phyloP scores from a whole-genome alignment of 1,140 invertebrate genomes.

The Bombus confusus region DNA sequence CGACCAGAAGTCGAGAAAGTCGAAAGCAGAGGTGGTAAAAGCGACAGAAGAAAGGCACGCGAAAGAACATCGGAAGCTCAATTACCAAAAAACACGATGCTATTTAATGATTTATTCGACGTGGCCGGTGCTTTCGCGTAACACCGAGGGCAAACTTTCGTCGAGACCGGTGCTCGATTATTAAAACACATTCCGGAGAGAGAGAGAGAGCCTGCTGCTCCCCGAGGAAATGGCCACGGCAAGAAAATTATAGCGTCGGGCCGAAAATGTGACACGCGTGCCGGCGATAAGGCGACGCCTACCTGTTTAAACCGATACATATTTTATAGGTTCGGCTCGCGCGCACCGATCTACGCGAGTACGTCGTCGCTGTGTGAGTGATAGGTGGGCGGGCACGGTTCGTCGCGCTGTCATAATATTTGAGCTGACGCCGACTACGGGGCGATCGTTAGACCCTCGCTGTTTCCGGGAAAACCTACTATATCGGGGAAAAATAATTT shows the following conservation, averaged over 20 bases:
- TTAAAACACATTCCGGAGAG: conserved; percentile 17
- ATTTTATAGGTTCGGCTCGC: conserved; percentile 64
- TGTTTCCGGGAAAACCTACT: background rate
- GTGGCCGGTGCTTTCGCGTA: background rate
- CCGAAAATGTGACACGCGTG: conserved; percentile 62
- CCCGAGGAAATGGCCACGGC: background rate
- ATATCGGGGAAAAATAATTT: no score
- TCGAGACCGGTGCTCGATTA: conserved; percentile 18
- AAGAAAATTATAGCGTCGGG: conserved; percentile 68
- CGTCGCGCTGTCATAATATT: conserved; percentile 69
- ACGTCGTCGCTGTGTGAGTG: conserved; percentile 51
- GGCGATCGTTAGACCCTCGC: conserved; percentile 19
- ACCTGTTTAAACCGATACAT: conserved; percentile 71
- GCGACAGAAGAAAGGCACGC: fast-evolving
- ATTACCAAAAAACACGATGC: background rate
- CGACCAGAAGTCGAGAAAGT: background rate
- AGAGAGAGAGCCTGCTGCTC: background rate
- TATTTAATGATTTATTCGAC: background rate
- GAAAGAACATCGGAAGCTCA: background rate
- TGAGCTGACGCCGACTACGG: conserved; percentile 38
- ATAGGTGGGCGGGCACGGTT: conserved; percentile 69
- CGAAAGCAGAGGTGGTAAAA: background rate
- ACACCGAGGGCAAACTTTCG: conserved; percentile 29
- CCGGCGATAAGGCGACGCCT: conserved; percentile 63
- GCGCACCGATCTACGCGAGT: background rate